These are phyloP conservation scores for Leucosticte australis DNA, from an alignment of 2,113 vertebrate genomes.

Conservation along the genomic window DNA sequence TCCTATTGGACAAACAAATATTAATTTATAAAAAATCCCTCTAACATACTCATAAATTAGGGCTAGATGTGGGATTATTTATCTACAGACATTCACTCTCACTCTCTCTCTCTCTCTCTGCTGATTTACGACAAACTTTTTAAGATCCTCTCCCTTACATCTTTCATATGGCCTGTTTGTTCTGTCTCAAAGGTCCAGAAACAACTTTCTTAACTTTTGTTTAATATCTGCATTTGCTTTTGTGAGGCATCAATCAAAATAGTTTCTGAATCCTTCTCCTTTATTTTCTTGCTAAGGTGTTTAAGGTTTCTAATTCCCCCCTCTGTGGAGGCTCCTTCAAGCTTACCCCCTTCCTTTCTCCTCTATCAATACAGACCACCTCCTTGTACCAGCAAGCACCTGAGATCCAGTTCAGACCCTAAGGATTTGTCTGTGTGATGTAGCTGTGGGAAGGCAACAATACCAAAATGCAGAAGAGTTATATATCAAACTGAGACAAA, in stretches of 20 bases:
- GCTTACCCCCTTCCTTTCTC: not conserved
- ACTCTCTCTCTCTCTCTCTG: not conserved
- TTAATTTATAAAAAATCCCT: not conserved
- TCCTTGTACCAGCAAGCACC: not conserved
- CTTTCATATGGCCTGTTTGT: not conserved
- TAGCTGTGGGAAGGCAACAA: not conserved
- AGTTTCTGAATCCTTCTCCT: not conserved
- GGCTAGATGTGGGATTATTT: not conserved
- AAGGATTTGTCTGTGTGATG: not conserved
- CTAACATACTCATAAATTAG: not conserved
- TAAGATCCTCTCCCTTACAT: not conserved
- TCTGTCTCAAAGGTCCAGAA: not conserved
- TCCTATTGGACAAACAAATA: constrained; percentile 18
- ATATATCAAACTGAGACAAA: not conserved
- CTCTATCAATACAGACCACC: not conserved
- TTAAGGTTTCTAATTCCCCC: not conserved
- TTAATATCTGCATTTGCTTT: not conserved
- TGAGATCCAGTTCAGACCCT: not conserved
- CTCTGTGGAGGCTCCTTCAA: not conserved
- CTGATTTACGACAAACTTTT: not conserved
- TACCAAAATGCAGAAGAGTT: not conserved
- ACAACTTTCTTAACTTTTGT: not conserved
- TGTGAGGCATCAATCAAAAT: not conserved
- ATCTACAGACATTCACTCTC: not conserved
- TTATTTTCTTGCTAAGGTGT: not conserved